These are phyloP conservation scores for Hirtodrosophila histrioides DNA, from an alignment of 2,888 invertebrate species.

Conservation along the genomic window DNA sequence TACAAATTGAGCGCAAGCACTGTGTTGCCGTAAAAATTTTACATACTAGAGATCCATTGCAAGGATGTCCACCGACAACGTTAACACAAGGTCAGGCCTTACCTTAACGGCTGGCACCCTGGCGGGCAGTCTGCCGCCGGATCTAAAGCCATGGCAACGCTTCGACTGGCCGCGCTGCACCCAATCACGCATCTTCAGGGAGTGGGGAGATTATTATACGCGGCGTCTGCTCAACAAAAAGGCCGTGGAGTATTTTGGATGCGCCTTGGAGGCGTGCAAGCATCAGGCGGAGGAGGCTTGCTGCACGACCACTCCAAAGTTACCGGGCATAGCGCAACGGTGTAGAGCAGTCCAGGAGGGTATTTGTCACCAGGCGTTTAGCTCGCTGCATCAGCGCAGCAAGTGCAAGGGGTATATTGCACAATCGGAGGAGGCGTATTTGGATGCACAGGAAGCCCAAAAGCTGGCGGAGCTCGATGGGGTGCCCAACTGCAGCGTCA, in stretches of 20 bases:
- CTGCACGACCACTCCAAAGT: background rate
- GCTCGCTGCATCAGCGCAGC: constrained; percentile 14
- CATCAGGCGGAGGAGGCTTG: background rate
- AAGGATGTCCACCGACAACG: background rate
- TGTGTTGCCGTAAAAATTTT: constrained; percentile 6
- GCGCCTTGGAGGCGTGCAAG: constrained; percentile 26
- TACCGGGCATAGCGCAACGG: too few relatives aligned
- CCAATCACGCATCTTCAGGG: constrained; percentile 39
- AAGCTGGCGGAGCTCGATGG: background rate
- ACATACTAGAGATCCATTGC: background rate
- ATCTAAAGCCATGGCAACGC: constrained; percentile 52
- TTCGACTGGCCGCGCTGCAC: constrained; percentile 40
- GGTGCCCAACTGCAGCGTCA: constrained; percentile 6
- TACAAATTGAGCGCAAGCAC: constrained; percentile 13
- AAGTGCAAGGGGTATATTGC: constrained; percentile 66
- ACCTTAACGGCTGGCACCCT: background rate
- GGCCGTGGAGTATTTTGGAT: constrained; percentile 25
- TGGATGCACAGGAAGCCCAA: constrained; percentile 64
- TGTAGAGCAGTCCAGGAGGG: background rate
- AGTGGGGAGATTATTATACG: constrained; percentile 48
- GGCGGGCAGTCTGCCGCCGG: constrained; percentile 7
- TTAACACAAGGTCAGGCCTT: background rate
- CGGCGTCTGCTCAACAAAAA: constrained; percentile 10
- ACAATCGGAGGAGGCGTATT: constrained; percentile 58
- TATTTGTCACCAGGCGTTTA: background rate